These are phyloP conservation scores for Pelusios castaneus DNA, from an alignment of 2,113 vertebrate species.

Conservation along the genomic window DNA sequence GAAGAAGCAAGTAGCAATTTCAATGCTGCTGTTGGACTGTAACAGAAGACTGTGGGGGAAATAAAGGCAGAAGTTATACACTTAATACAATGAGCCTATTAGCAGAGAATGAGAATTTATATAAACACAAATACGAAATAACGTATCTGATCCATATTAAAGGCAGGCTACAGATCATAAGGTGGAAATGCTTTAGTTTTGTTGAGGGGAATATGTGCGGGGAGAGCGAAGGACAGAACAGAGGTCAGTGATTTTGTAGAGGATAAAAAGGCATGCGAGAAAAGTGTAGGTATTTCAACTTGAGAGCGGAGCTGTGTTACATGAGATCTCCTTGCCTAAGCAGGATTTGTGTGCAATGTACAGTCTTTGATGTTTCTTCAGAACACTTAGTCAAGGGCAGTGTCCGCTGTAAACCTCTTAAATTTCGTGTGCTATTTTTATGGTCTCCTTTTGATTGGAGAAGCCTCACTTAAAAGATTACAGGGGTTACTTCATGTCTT, in stretches of 20 bases:
- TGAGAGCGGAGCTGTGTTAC: background rate
- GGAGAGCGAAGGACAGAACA: background rate
- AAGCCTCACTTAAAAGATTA: conserved; percentile 63
- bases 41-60: background rate
- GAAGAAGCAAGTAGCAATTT: conserved; percentile 20
- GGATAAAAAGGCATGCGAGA: background rate
- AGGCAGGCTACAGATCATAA: background rate
- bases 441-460: conserved; percentile 38
- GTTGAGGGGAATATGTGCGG: background rate
- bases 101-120: background rate
- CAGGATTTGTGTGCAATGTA: background rate
- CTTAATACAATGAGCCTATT: background rate
- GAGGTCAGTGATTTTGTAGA: background rate
- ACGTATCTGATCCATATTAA: background rate
- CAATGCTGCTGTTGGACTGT: background rate
- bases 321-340: background rate
- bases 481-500: conserved; percentile 68
- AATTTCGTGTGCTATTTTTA: conserved; percentile 60
- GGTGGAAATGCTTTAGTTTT: conserved; percentile 28
- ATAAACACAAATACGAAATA: background rate
- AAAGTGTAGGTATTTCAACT: background rate
- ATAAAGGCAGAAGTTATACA: too few relatives aligned
- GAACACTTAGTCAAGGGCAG: background rate
- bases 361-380: conserved; percentile 37
- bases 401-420: conserved; percentile 51